Percentiles rank a stretch among this genome's conserved stretches.
phyloP scores from a whole-genome alignment of 2,888 invertebrate genomes.

The Cybosia mesomella region DNA sequence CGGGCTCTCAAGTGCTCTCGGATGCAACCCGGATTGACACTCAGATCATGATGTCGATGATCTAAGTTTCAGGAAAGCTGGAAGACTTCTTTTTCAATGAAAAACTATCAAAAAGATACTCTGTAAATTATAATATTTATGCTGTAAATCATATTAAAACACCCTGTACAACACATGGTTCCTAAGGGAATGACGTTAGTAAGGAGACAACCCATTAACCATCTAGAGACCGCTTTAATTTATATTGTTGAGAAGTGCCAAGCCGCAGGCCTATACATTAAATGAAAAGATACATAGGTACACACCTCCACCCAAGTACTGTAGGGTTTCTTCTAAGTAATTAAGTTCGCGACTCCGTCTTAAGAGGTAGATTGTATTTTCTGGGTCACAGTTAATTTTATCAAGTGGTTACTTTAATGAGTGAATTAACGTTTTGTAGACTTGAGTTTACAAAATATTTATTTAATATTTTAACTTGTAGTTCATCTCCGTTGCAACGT shows the following conservation, averaged over 20 bases:
- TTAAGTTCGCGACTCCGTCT: conserved; percentile 49
- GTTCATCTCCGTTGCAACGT: too few species aligned
- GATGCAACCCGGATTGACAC: too few species aligned
- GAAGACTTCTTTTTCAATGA: too few species aligned
- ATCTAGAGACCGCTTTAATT: conserved; percentile 45
- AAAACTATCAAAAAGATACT: too few species aligned
- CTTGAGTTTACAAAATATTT: too few species aligned
- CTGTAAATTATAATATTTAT: too few species aligned
- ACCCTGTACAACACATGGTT: not conserved
- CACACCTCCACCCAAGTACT: conserved; percentile 15
- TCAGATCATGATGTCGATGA: too few species aligned
- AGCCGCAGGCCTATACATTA: conserved; percentile 42
- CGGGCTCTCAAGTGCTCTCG: too few species aligned
- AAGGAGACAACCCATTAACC: conserved; percentile 39
- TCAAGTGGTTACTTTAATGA: conserved; percentile 13
- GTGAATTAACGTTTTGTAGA: not conserved
- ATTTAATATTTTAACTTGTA: too few species aligned
- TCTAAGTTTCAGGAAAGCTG: too few species aligned
- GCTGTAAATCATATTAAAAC: not conserved
- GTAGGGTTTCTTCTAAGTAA: conserved; percentile 56
- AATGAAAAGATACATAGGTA: conserved; percentile 33
- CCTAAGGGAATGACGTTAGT: conserved; percentile 15
- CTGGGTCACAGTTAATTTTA: conserved; percentile 16
- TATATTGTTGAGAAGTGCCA: conserved; percentile 50
- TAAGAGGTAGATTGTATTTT: conserved; percentile 35